Base-by-base conservation (phyloP, 2,888 invertebrate genomes). In the Allacma fusca region DNA sequence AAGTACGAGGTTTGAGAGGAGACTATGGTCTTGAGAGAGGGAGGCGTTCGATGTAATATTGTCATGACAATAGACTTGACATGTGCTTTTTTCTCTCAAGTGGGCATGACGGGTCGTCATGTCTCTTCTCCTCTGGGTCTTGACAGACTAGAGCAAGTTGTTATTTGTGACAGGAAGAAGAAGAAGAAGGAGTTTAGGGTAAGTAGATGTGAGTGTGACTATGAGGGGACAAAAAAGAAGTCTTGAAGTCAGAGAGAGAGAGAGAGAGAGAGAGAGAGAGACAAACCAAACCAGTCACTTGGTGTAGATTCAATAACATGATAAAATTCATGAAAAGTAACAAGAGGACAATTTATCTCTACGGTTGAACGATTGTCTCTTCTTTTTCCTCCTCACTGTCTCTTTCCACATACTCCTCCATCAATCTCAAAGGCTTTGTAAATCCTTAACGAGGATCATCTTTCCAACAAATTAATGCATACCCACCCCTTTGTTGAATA, bases 391-490 rank as follows among this genome's bases (percentile, higher is more conserved):
- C 5, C 19, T 19, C 7, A 12, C 59, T 59, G 9, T 59, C 59
- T 19, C 23, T 23, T 5, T 59, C 59, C 7, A 7, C 59, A 23
- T n/a, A n/a, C n/a, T 59, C 59, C 5, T 59, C 59, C 59, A 21
- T 23, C 43, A 26, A 23, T 72, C 72, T 59, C 26, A n/a, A 62
- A 13, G 40, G 57, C 59, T 71, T 57, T 72, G 72, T 72, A 57
- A 72, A 70, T 21, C 72, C 72, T 72, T 72, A 72, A 72, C 72
- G 72, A 72, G 59, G 72, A 57, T 72, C 72, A 72, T 72, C 59
- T 72, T 72, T 59, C 59, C 59, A 72, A 72, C 59, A 72, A 59
- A 72, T 72, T 72, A 72, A 72, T 72, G 59, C 72, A 57, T 72
- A 59, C 28, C 57, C 50, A 50, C 57, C 72, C 72, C 72, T 72